phyloP scores from a whole-genome alignment of 2,797 vertebrate species.

The Salmo trutta region DNA sequence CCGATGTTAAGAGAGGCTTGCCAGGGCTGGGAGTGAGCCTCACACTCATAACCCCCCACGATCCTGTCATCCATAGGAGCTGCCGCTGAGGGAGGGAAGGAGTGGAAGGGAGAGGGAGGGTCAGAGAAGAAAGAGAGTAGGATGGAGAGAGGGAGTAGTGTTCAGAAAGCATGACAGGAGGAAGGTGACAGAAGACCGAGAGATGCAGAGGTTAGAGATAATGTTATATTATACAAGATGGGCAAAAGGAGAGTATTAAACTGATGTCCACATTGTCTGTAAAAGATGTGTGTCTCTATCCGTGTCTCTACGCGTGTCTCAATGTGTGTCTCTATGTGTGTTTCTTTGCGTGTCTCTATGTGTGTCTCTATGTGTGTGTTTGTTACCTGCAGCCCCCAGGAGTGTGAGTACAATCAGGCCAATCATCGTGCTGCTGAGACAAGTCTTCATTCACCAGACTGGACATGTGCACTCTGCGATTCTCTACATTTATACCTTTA shows the following conservation, averaged over 20 bases:
- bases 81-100: background rate
- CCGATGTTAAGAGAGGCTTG: constrained; percentile 72
- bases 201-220: background rate
- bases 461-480: constrained; percentile 28
- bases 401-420: constrained; percentile 61
- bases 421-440: constrained; percentile 62
- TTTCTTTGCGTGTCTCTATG: constrained; percentile 4
- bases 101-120: background rate
- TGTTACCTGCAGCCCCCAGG: constrained; percentile 71
- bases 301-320: constrained; percentile 10
- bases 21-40: constrained; percentile 66
- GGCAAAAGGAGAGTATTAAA: too few relatives aligned
- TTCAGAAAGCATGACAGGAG: too few relatives aligned
- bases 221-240: background rate
- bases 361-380: background rate
- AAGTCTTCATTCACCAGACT: constrained; percentile 49
- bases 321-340: background rate
- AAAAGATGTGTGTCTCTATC: background rate
- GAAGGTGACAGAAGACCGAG: background rate
- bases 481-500: constrained; percentile 64
- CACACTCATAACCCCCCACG: constrained; percentile 70
- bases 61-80: constrained; percentile 64
- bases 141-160: background rate
- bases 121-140: background rate
- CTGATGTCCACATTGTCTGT: too few relatives aligned